Evolutionary conservation across 2,797 vertebrate species (phyloP).

Genomic region (Sciurus carolinensis): DNA sequence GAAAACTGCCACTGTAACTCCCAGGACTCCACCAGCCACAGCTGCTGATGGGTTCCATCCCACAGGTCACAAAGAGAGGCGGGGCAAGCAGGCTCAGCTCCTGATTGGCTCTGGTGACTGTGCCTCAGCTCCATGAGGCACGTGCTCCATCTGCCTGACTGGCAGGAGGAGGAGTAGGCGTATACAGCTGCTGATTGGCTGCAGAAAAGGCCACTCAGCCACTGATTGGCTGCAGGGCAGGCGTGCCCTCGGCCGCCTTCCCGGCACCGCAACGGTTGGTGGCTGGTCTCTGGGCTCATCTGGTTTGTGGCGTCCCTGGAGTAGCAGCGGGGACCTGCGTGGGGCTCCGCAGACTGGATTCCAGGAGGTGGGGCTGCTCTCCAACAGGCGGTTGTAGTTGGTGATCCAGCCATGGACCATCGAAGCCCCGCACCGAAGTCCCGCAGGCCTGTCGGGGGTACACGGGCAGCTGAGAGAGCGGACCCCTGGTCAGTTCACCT

Average conservation of each 20-base stretch:
- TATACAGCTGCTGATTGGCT: not conserved
- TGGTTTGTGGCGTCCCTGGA: not conserved
- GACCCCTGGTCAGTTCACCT: not conserved
- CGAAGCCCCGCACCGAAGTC: accelerated
- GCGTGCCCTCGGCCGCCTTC: not conserved
- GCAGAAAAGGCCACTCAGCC: no score
- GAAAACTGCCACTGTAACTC: accelerated
- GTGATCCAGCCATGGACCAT: accelerated
- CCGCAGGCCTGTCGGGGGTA: no score
- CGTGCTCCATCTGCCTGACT: not conserved
- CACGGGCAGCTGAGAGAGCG: not conserved
- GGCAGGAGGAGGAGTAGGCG: not conserved
- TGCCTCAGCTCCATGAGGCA: not conserved
- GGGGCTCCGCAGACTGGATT: no score
- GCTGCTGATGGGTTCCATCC: not conserved
- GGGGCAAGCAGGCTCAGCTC: not conserved
- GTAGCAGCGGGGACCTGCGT: no score
- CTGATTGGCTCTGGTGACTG: not conserved
- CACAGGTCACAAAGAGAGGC: not conserved
- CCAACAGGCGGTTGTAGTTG: accelerated
- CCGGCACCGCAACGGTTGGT: no score
- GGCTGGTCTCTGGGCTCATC: no score
- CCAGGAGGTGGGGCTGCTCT: accelerated
- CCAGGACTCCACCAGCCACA: accelerated
- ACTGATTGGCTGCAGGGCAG: no score